Evolutionary conservation across 1,140 invertebrate species (phyloP), one percentile per base, ranked within the genome.

Genomic region (Lepidostoma basale): DNA sequence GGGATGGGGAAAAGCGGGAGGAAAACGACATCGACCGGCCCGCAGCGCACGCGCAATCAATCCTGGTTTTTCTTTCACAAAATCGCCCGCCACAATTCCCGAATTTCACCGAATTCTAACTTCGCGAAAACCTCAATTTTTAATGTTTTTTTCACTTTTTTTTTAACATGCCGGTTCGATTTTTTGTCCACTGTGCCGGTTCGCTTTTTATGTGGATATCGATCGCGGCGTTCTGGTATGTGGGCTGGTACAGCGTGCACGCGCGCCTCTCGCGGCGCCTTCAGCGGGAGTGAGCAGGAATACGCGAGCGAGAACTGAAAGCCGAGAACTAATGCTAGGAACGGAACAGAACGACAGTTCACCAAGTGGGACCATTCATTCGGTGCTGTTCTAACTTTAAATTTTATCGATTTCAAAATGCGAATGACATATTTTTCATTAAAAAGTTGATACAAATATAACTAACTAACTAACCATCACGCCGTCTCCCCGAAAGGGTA

Each of bases 11-110:
- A 20, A 20, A 12, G 10, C 10, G 26, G 49, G 12, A 18, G 49
- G 25, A 54, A 54, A 28, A 28, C 56, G 56, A 59, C 56, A 59
- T 59, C 56, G 56, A 59, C 56, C 56, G 56, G 33, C 33, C 16
- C 14, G 16, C 25, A 18, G 59, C 59, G 59, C 59, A 30, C 28
- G 59, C 59, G 59, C 59, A 45, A 16, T 10, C 1, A 30, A 23
- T 20, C 26, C 59, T n/a, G 42, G 59, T 62, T 62, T 62, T 62
- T 62, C 59, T 62, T 62, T 62, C 59, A 62, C 59, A 59, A 62
- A 62, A 45, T 62, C 22, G 39, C 59, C 59, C 59, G 59, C 59
- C 56, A 59, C 33, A 56, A 56, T 28, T 14, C 14, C 44, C 20
- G 3, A 30, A 18, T 16, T 20, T 20, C 52, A 26, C 14, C n/a